phyloP scores from a whole-genome alignment of 1,140 invertebrate genomes.

The Lordiphosa clarofinis region DNA sequence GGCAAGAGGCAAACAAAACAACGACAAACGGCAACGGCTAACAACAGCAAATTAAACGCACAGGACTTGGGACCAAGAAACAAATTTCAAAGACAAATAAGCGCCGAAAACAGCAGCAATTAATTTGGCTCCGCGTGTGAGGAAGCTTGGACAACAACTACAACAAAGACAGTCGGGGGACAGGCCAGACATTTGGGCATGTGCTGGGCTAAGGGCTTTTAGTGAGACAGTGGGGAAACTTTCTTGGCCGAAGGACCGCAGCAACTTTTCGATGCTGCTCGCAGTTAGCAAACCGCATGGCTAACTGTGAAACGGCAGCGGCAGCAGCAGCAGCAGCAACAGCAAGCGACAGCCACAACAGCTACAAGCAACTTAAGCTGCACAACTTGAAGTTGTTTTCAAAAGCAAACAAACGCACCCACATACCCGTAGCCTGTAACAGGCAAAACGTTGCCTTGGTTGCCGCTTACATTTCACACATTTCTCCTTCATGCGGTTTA shows the following conservation, averaged over 20 bases:
- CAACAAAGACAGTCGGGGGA: background rate
- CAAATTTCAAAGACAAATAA: constrained; percentile 78
- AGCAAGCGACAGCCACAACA: constrained; percentile 54
- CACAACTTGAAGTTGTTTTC: constrained; percentile 70
- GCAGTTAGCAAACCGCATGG: constrained; percentile 63
- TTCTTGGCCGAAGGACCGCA: constrained; percentile 33
- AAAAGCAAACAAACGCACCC: constrained; percentile 68
- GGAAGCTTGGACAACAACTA: constrained; percentile 30
- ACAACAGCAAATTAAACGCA: constrained; percentile 42
- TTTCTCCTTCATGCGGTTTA: constrained; percentile 61
- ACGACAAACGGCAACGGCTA: constrained; percentile 22
- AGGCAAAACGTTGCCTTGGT: constrained; percentile 16
- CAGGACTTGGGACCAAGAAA: constrained; percentile 53
- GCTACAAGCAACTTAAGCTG: constrained; percentile 68
- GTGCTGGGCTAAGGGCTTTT: constrained; percentile 30
- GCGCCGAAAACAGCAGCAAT: constrained; percentile 77
- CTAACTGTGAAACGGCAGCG: constrained; percentile 55
- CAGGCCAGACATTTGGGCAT: constrained; percentile 15
- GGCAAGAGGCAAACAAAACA: constrained; percentile 58
- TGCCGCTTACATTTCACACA: constrained; percentile 44
- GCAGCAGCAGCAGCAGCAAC: constrained; percentile 30
- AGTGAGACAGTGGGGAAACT: constrained; percentile 54
- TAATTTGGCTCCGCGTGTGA: constrained; percentile 64
- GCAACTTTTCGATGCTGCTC: constrained; percentile 53
- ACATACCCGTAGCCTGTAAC: constrained; percentile 23